Evolutionary conservation across 2,888 invertebrate genomes (phyloP), one percentile per base, ranked within the genome.

Genomic region (Sialis lutaria): DNA sequence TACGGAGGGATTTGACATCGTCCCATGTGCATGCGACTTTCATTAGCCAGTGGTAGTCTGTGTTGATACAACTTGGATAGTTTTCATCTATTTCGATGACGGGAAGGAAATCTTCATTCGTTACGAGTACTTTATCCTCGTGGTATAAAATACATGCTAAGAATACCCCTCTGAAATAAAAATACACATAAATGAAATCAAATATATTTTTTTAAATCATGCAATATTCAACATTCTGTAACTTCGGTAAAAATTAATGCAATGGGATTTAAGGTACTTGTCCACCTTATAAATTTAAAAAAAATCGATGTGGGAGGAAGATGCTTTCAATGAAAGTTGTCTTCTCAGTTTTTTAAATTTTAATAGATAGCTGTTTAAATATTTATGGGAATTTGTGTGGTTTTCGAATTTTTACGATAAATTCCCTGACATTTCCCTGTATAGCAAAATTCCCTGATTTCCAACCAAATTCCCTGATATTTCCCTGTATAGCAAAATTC

Each of bases 11-110:
- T 60, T 92, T 93, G 6, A 92, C 89, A 60, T 96, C 93, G 56
- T 95, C 92, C 97, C 97, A 97, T 0, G 90, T 86, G 62, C 93
- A 91, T 0, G 95, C 87, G 35, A 96, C 83, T 77, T 93, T 95
- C 86, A 97, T 91, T 30, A 97, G 74, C 97, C 97, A 98, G 63
- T 96, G 89, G 65, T 93, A 89, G 67, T 97, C 97, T 50, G 79
- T 81, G 63, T 92, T 83, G 52, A 95, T 79, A 53, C 88, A 86
- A 57, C 85, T 86, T 41, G 92, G 89, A 64, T 90, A 93, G 33
- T 88, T 88, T 66, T 96, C 96, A 63, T 96, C 96, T 44, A 97
- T 88, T 69, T 96, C 95, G 57, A 97, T 86, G 50, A 95, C 89
- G 1, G 97, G 97, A 50, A 97, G 72, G 64, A 90, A 91, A 63